Percentiles rank a stretch among this genome's conserved stretches.
Evolutionary conservation across 2,113 vertebrate species (phyloP).

Genomic region (Larimichthys polyactis): DNA sequence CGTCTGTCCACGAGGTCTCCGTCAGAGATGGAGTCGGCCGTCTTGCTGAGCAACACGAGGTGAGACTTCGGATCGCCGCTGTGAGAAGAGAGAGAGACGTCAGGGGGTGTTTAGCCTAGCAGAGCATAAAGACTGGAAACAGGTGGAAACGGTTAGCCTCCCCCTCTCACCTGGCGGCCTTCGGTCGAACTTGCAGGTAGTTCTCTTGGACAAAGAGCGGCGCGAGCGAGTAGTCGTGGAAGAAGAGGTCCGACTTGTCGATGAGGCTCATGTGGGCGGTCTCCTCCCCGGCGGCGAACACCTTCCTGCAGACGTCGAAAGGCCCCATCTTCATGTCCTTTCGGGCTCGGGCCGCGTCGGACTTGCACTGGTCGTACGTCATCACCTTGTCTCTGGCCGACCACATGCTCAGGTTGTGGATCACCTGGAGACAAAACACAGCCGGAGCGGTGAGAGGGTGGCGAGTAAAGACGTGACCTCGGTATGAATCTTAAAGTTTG

Average conservation of each 20-base stretch:
- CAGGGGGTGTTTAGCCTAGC: not conserved
- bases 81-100: not conserved
- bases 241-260: conserved; percentile 97
- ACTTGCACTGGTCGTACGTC: conserved; percentile 94
- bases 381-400: conserved; percentile 91
- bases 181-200: conserved; percentile 92
- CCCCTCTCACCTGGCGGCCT: conserved; percentile 89
- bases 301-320: conserved; percentile 96
- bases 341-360: conserved; percentile 89
- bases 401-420: conserved; percentile 99
- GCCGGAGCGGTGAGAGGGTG: not conserved
- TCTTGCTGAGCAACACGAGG: conserved; percentile 93
- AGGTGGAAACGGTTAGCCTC: not conserved
- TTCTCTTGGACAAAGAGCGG: conserved; percentile 99
- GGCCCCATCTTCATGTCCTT: conserved; percentile 96
- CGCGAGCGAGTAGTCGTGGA: conserved; percentile 96
- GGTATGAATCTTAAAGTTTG: not conserved
- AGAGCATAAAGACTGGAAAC: not conserved
- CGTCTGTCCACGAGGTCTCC: conserved; percentile 94
- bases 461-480: not conserved
- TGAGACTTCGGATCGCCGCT: conserved; percentile 93
- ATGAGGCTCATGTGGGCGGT: conserved; percentile 90
- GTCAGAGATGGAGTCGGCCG: conserved; percentile 95
- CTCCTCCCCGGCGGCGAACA: conserved; percentile 91
- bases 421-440: conserved; percentile 84